Evolutionary conservation across 2,113 vertebrate genomes (phyloP).

Genomic region (Corapipo altera): DNA sequence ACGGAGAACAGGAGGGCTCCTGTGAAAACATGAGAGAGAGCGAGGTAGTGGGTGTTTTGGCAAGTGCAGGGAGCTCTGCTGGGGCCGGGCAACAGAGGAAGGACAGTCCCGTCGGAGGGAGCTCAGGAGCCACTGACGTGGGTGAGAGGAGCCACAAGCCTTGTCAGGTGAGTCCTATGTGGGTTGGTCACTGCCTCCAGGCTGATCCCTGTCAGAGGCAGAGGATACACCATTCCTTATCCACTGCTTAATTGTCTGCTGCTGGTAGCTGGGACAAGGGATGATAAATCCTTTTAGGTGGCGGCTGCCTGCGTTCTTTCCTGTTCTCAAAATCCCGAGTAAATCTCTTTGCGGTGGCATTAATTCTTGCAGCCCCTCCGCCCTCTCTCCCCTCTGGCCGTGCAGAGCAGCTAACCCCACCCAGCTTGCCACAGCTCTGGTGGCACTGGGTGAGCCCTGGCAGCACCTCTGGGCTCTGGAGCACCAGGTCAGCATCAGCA

Average conservation of each 20-base stretch:
- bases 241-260: background rate
- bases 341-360: background rate
- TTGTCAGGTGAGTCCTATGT: background rate
- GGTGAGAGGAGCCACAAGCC: background rate
- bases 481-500: background rate
- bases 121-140: rapidly evolving
- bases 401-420: rapidly evolving
- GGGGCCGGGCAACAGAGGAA: background rate
- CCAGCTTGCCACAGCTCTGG: rapidly evolving
- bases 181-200: rapidly evolving
- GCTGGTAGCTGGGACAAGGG: background rate
- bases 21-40: rapidly evolving
- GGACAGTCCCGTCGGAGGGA: background rate
- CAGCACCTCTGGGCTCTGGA: background rate
- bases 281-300: background rate
- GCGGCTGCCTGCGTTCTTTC: background rate
- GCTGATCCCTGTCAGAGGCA: background rate
- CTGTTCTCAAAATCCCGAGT: background rate
- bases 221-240: rapidly evolving
- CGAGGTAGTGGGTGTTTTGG: rapidly evolving
- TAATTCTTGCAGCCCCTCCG: rapidly evolving
- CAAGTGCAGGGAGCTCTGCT: rapidly evolving
- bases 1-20: background rate
- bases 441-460: background rate
- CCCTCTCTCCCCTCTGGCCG: rapidly evolving